Percentiles rank a stretch among this genome's conserved stretches.
phyloP scores from a whole-genome alignment of 2,797 vertebrate genomes.

The Rousettus madagascariensis region DNA sequence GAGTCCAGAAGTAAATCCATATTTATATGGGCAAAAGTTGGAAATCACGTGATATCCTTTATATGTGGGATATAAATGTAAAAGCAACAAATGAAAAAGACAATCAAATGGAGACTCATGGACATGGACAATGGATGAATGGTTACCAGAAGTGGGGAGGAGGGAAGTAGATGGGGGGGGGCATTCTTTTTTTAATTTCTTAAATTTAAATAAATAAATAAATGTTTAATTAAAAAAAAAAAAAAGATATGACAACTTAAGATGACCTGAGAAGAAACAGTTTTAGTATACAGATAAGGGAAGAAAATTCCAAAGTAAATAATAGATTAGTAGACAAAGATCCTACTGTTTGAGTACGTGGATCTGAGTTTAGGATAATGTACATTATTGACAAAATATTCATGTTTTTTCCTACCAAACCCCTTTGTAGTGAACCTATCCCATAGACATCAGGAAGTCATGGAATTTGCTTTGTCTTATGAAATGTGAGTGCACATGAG shows the following conservation, averaged over 20 bases:
- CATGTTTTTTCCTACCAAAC: not conserved
- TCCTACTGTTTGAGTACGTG: not conserved
- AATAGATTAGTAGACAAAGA: not conserved
- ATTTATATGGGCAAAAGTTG: too few relatives aligned
- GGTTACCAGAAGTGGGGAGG: too few relatives aligned
- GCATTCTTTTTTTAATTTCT: too few relatives aligned
- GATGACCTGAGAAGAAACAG: not conserved
- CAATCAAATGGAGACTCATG: too few relatives aligned
- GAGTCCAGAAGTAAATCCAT: too few relatives aligned
- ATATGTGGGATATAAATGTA: too few relatives aligned
- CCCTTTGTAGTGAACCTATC: fast-evolving
- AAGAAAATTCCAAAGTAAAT: not conserved
- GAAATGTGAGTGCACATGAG: not conserved
- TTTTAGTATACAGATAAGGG: not conserved
- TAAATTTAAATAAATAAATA: too few relatives aligned
- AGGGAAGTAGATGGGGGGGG: too few relatives aligned
- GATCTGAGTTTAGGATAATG: not conserved
- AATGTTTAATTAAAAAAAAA: too few relatives aligned
- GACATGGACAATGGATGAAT: too few relatives aligned
- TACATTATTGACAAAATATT: not conserved
- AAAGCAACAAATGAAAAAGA: too few relatives aligned
- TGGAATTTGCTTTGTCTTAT: not conserved
- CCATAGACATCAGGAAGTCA: not conserved
- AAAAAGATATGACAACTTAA: not conserved
- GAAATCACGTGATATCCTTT: too few relatives aligned